These are phyloP conservation scores for Kryptolebias ocellatus DNA, from an alignment of 2,797 vertebrate genomes.

Conservation along the genomic window DNA sequence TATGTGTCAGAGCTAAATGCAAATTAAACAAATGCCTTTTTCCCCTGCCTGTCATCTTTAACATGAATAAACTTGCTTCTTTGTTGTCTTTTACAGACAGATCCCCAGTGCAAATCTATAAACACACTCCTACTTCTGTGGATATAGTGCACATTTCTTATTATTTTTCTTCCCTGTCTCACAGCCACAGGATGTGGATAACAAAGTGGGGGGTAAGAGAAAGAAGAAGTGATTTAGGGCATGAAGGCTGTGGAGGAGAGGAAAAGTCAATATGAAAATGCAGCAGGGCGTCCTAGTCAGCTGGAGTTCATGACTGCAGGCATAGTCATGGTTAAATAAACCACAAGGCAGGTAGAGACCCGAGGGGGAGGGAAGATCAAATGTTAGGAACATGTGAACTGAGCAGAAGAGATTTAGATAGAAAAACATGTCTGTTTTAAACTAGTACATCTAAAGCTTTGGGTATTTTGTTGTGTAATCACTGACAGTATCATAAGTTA, in stretches of 20 bases:
- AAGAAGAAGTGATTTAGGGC: constrained; percentile 4
- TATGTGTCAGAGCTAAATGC: constrained; percentile 2
- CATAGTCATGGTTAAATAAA: constrained; percentile 28
- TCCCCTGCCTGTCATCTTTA: constrained; percentile 4
- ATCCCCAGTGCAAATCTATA: constrained; percentile 3
- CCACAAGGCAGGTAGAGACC: constrained; percentile 28
- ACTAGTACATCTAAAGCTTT: constrained; percentile 4
- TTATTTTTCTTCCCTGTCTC: neutral
- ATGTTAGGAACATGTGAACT: constrained; percentile 9
- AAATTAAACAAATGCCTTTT: constrained; percentile 24
- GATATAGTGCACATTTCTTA: neutral
- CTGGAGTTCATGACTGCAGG: constrained; percentile 26
- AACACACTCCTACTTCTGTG: neutral
- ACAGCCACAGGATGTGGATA: constrained; percentile 2
- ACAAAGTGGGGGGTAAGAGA: neutral
- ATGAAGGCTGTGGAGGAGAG: constrained; percentile 15
- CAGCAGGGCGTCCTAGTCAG: constrained; percentile 24
- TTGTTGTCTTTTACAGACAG: constrained; percentile 11
- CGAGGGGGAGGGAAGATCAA: constrained; percentile 10
- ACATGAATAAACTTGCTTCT: neutral
- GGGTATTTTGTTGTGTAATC: neutral
- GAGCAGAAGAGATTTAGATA: constrained; percentile 3
- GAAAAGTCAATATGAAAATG: constrained; percentile 36
- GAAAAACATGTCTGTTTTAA: constrained; percentile 7
- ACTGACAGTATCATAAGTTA: neutral